Evolutionary conservation across 2,888 invertebrate species (phyloP), one percentile per base, ranked within the genome.

Genomic region (Tachina lurida): DNA sequence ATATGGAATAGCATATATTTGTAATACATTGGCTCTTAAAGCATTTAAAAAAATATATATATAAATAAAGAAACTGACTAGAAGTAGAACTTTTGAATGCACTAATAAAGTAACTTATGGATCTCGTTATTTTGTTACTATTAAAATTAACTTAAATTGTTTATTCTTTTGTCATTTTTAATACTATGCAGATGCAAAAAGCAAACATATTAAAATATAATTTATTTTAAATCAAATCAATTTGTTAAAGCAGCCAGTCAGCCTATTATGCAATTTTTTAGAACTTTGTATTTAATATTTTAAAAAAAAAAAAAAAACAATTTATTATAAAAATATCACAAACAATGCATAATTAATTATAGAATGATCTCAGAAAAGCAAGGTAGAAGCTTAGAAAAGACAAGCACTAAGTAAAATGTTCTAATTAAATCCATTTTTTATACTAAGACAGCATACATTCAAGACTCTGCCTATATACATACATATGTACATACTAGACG

Each of bases 101-200:
- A 65, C 39, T 70, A 47, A 22, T 2, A 22, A 62, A 65, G 79
- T 12, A 84, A 81, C 84, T 68, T 31, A 81, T 63, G 67, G 84
- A 81, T 84, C 84, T 84, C 84, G 41, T 39, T 60, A 45, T 75
- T 31, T 47, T 43, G 4, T 65, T 60, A 70, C 31, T n/a, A 49
- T 52, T 43, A 74, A 22, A n/a, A n/a, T 10, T 41, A 56, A n/a
- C 5, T 43, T 71, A 19, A 52, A 52, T 22, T 31, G 22, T 41
- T 52, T 60, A 60, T 47, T 13, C 9, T 3, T 71, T 31, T 62
- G 17, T 41, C 39, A 45, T 22, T 54, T 49, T 49, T 39, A 49
- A 19, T 54, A 41, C 3, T 7, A 39, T 17, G 17, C 13, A 19
- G 8, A 49, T 45, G 45, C 13, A 58, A 45, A 8, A 41, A 47